Evolutionary conservation across 2,888 invertebrate genomes (phyloP).

Genomic region (Apodemia zela): DNA sequence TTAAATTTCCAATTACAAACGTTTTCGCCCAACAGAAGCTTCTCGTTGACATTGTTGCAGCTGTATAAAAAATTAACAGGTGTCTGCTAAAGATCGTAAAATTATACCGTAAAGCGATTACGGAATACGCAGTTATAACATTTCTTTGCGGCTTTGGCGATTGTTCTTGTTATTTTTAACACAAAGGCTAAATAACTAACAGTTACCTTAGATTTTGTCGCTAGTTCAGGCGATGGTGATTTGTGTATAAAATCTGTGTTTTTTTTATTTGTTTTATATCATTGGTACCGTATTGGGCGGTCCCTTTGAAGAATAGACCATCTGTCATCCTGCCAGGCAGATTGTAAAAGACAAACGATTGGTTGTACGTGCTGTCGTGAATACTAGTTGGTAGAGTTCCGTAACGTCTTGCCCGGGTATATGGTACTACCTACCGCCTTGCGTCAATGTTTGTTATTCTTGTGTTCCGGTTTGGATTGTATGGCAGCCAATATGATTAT

Average conservation of each 20-base stretch:
- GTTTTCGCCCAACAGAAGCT: background rate
- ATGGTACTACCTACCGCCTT: too few relatives aligned
- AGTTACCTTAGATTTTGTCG: background rate
- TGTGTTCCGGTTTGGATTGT: too few relatives aligned
- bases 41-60: slow-evolving; percentile 3
- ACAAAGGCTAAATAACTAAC: background rate
- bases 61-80: slow-evolving; percentile 14
- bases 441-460: too few relatives aligned
- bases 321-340: too few relatives aligned
- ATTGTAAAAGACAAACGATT: too few relatives aligned
- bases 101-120: slow-evolving; percentile 12
- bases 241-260: background rate
- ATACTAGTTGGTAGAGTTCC: too few relatives aligned
- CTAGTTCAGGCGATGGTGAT: background rate
- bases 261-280: too few relatives aligned
- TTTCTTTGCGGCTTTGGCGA: slow-evolving; percentile 4
- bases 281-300: too few relatives aligned
- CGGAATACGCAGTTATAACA: background rate
- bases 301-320: too few relatives aligned
- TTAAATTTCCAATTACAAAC: slow-evolving; percentile 3
- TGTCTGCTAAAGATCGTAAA: slow-evolving; percentile 13
- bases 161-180: slow-evolving; percentile 1
- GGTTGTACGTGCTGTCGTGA: too few relatives aligned
- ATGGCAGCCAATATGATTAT: too few relatives aligned
- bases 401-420: too few relatives aligned